A percentile compares a stretch with the other conserved stretches of the same genome.
Conservation (phyloP, 2,888 invertebrate genomes). For the Cyaniris semiargus region DNA sequence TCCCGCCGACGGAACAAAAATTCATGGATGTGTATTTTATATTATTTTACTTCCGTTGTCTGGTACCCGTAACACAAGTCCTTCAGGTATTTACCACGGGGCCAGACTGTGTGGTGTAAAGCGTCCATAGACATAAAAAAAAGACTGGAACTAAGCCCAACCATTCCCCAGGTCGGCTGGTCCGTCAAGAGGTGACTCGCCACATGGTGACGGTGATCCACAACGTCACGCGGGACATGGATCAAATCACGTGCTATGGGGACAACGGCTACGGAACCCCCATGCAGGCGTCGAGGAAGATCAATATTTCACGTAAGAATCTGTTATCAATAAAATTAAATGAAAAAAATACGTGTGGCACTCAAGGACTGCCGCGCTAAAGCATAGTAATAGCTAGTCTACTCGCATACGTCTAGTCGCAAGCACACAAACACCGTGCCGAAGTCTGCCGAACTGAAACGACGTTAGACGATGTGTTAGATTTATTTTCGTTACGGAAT, state of each 20-base stretch:
- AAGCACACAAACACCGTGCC: background rate
- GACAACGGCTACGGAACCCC: constrained; percentile 94
- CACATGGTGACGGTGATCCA: constrained; percentile 94
- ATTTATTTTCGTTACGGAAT: too few relatives aligned
- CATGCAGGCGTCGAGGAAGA: constrained; percentile 90
- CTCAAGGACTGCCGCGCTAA: background rate
- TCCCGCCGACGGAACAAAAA: too few relatives aligned
- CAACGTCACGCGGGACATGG: constrained; percentile 91
- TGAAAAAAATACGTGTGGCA: background rate
- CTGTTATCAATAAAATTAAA: too few relatives aligned
- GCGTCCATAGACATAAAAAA: too few relatives aligned
- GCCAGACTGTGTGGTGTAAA: too few relatives aligned
- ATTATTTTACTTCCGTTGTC: too few relatives aligned
- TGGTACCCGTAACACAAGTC: too few relatives aligned
- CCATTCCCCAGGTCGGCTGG: constrained; percentile 79
- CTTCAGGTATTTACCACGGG: too few relatives aligned
- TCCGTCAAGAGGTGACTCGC: constrained; percentile 89
- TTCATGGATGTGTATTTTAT: too few relatives aligned
- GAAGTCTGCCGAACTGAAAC: too few relatives aligned
- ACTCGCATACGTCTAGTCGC: background rate
- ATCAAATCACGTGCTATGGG: constrained; percentile 92
- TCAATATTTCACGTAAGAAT: constrained; percentile 86
- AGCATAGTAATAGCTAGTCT: too few relatives aligned
- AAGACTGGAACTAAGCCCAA: background rate
- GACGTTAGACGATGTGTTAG: too few relatives aligned